phyloP scores from a whole-genome alignment of 1,140 invertebrate species.

The Zaprionus kolodkinae region DNA sequence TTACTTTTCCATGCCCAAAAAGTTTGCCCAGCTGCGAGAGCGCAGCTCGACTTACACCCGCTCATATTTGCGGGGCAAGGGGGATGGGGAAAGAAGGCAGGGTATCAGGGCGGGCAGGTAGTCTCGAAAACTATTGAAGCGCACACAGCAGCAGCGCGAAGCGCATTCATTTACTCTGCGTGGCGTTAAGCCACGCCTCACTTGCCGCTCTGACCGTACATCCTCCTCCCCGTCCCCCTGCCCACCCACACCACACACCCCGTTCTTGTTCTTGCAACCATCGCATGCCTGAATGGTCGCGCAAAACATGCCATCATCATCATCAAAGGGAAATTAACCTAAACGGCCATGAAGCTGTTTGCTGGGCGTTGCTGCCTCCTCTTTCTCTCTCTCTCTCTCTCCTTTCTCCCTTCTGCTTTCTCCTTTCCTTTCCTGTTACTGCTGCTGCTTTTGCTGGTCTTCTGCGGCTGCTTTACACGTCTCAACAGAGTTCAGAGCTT shows the following conservation, averaged over 20 bases:
- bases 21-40: conserved; percentile 13
- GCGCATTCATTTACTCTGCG: conserved; percentile 63
- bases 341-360: conserved; percentile 75
- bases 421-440: not conserved
- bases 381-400: not conserved
- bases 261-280: conserved; percentile 26
- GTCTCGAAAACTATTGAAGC: conserved; percentile 70
- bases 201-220: not conserved
- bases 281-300: conserved; percentile 78
- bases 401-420: not conserved
- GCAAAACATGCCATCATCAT: conserved; percentile 80
- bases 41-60: conserved; percentile 8
- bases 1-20: conserved; percentile 38
- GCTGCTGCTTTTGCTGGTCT: conserved; percentile 29
- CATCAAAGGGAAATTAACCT: conserved; percentile 79
- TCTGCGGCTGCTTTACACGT: conserved; percentile 48
- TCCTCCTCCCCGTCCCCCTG: not conserved
- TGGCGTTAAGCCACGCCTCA: conserved; percentile 7
- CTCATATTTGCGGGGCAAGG: not conserved
- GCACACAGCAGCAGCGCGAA: conserved; percentile 52
- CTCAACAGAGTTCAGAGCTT: conserved; percentile 22
- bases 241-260: not conserved
- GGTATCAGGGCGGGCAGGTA: conserved; percentile 10
- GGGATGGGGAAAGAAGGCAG: not conserved
- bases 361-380: conserved; percentile 39